A percentile compares a stretch with the other conserved stretches of the same genome.
phyloP scores from a whole-genome alignment of 2,113 vertebrate species.

The Larimichthys polyactis region DNA sequence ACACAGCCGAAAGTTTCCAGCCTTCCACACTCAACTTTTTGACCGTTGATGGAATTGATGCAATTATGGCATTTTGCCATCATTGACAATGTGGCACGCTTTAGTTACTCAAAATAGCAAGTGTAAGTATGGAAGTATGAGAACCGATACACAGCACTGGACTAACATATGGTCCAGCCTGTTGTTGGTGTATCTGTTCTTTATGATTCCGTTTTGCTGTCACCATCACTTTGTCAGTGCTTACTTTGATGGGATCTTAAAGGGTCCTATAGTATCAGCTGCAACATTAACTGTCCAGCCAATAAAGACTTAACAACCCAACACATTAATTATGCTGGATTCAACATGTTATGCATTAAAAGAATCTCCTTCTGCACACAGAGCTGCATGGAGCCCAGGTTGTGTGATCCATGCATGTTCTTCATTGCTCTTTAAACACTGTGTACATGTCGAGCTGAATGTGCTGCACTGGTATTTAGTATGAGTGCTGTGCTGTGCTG shows the following conservation, averaged over 20 bases:
- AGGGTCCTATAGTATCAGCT: background rate
- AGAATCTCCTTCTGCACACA: background rate
- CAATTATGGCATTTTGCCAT: too few species aligned
- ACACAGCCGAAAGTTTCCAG: too few species aligned
- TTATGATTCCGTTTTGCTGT: background rate
- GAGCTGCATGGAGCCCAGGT: background rate
- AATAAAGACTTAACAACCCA: slow-evolving; percentile 1
- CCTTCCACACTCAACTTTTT: too few species aligned
- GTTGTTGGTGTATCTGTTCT: slow-evolving; percentile 9
- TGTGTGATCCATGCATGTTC: background rate
- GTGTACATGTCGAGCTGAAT: background rate
- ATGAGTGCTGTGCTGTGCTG: slow-evolving; percentile 19
- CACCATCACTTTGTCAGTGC: background rate
- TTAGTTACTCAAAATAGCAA: too few species aligned
- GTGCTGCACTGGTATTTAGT: slow-evolving; percentile 13
- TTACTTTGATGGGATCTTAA: background rate
- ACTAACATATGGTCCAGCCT: background rate
- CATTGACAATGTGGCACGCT: too few species aligned
- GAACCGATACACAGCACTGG: too few species aligned
- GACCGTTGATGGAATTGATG: too few species aligned
- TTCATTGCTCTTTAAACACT: background rate
- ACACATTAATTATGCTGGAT: background rate
- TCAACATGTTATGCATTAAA: background rate
- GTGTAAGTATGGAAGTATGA: too few species aligned
- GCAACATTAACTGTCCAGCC: background rate